Evolutionary conservation across 2,797 vertebrate species (phyloP).

Genomic region (Gambusia yucatana): DNA sequence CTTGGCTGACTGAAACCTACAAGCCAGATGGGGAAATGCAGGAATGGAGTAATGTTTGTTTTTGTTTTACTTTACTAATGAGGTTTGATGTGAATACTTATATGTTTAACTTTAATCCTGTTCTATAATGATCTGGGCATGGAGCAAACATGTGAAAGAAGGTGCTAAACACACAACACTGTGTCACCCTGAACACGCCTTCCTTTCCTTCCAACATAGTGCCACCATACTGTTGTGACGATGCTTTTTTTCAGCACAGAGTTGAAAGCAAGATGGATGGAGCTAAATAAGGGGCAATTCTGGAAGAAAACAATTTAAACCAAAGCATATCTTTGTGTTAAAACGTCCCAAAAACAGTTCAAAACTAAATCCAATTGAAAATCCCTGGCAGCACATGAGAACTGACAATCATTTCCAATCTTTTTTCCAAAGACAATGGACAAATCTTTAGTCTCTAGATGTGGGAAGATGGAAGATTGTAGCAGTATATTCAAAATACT

Average conservation of each 20-base stretch:
- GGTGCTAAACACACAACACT: not conserved
- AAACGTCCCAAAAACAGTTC: not conserved
- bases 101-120: not conserved
- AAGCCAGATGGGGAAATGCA: slow-evolving; percentile 47
- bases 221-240: not conserved
- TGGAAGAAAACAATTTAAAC: not conserved
- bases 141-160: no score
- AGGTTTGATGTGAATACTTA: slow-evolving; percentile 43
- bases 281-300: not conserved
- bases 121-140: not conserved
- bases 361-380: not conserved
- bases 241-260: not conserved
- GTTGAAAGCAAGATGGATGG: not conserved
- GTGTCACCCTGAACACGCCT: not conserved
- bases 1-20: slow-evolving; percentile 31
- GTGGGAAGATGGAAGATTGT: not conserved
- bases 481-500: not conserved
- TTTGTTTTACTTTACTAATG: not conserved
- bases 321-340: not conserved
- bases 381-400: not conserved
- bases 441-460: not conserved
- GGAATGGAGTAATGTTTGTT: slow-evolving; percentile 11
- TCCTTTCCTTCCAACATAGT: not conserved
- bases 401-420: not conserved
- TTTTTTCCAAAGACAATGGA: not conserved